phyloP scores from a whole-genome alignment of 2,797 vertebrate genomes.

The Cottoperca gobio region DNA sequence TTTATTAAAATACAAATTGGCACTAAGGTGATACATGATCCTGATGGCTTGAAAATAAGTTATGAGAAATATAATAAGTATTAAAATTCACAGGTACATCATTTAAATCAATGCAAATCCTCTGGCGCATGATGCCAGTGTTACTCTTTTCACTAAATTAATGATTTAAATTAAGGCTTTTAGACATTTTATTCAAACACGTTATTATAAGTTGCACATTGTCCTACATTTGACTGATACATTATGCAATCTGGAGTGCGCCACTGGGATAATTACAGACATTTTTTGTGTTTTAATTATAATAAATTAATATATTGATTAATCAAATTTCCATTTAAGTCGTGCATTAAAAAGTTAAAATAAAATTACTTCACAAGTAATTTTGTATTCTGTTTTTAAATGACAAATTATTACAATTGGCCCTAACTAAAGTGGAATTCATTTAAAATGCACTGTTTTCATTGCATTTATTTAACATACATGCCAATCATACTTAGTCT shows the following conservation, averaged over 20 bases:
- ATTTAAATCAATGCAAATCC: slow-evolving; percentile 17
- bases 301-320: not conserved
- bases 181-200: not conserved
- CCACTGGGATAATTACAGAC: not conserved
- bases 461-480: not conserved
- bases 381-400: not conserved
- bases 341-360: not conserved
- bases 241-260: not conserved
- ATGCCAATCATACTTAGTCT: not conserved
- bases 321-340: slow-evolving; percentile 9
- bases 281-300: slow-evolving; percentile 5
- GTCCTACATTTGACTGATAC: not conserved
- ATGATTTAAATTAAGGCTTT: not conserved
- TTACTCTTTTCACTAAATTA: not conserved
- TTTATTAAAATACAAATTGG: not conserved
- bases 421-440: not conserved
- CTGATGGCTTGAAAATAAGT: not conserved
- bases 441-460: too few relatives aligned
- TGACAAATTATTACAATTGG: not conserved
- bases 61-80: not conserved
- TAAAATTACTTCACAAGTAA: not conserved
- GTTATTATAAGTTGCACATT: not conserved
- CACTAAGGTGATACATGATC: slow-evolving; percentile 3
- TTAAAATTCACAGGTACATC: not conserved
- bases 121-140: not conserved